phyloP scores from a whole-genome alignment of 1,140 invertebrate species.

The Pseudomyrmex dendroicus region DNA sequence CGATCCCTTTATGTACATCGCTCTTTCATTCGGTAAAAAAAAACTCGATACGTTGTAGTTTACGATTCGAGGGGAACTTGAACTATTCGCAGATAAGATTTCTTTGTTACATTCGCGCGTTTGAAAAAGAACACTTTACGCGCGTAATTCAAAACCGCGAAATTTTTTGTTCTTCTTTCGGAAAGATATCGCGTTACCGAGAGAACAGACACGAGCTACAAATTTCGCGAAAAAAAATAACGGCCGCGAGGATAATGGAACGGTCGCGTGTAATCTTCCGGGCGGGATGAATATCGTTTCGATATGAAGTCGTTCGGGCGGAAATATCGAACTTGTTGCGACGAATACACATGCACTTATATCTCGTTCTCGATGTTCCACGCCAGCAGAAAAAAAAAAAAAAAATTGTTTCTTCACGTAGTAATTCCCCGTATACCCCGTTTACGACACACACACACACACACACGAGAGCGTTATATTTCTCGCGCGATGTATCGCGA shows the following conservation, averaged over 20 bases:
- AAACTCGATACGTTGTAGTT: no score
- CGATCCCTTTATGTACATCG: no score
- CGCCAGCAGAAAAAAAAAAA: constrained; percentile 42
- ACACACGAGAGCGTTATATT: background rate
- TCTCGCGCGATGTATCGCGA: constrained; percentile 1
- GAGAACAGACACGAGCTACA: no score
- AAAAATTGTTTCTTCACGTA: constrained; percentile 19
- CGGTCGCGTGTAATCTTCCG: background rate
- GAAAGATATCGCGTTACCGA: no score
- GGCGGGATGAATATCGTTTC: background rate
- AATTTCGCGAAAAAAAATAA: background rate
- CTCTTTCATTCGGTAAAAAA: no score
- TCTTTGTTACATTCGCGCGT: no score
- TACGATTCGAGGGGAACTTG: no score
- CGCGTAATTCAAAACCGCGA: no score
- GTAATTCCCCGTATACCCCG: background rate
- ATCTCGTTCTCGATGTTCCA: background rate
- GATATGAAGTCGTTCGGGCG: constrained; percentile 1
- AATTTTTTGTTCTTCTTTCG: no score
- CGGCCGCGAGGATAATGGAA: background rate
- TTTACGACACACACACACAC: background rate
- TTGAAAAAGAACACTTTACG: no score
- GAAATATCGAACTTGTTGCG: constrained; percentile 46
- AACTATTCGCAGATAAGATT: no score
- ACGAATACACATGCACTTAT: constrained; percentile 6